These are phyloP conservation scores for Protodeltote pygarga DNA, from an alignment of 2,888 invertebrate genomes.

Conservation along the genomic window DNA sequence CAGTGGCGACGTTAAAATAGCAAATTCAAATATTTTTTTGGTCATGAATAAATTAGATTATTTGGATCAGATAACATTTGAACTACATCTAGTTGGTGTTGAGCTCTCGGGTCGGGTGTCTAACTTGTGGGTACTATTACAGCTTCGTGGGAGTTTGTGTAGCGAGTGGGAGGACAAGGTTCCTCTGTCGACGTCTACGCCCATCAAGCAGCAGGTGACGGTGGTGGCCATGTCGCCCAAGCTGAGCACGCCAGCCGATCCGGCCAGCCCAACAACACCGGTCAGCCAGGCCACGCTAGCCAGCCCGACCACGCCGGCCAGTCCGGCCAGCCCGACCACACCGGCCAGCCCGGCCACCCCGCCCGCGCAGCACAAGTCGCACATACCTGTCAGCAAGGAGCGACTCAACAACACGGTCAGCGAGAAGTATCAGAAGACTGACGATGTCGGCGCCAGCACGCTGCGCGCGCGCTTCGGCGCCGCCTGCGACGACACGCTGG, in stretches of 20 bases:
- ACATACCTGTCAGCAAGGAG: conserved; percentile 57
- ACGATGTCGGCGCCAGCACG: conserved; percentile 49
- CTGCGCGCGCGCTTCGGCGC: conserved; percentile 47
- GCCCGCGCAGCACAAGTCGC: conserved; percentile 21
- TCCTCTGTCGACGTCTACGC: conserved; percentile 77
- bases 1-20: too few relatives aligned
- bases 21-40: too few relatives aligned
- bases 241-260: conserved; percentile 28
- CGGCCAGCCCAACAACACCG: too few relatives aligned
- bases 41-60: too few relatives aligned
- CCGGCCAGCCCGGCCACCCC: conserved; percentile 16
- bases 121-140: conserved; percentile 27
- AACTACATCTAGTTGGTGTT: too few relatives aligned
- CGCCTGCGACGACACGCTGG: conserved; percentile 55
- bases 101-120: not conserved
- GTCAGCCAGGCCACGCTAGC: conserved; percentile 1
- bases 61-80: too few relatives aligned
- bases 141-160: conserved; percentile 57
- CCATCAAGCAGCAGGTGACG: conserved; percentile 69
- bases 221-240: conserved; percentile 81
- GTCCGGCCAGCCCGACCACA: conserved; percentile 1
- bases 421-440: conserved; percentile 65
- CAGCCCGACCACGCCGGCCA: conserved; percentile 16
- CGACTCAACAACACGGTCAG: conserved; percentile 27
- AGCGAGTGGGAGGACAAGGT: conserved; percentile 53